phyloP scores from a whole-genome alignment of 2,113 vertebrate genomes.

The Labeo rohita region DNA sequence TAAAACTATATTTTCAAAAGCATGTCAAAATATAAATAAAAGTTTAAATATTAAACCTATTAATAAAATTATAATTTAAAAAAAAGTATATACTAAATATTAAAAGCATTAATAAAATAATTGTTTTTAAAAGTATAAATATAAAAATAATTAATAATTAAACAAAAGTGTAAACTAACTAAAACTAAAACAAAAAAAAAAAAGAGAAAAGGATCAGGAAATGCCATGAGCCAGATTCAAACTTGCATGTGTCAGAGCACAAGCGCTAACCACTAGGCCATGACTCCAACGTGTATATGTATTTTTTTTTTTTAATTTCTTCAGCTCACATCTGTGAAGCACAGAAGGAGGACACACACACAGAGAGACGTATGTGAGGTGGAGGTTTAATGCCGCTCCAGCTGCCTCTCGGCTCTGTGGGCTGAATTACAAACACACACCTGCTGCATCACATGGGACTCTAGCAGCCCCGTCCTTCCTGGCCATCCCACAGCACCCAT shows the following conservation, averaged over 20 bases:
- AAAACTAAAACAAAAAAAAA: not conserved
- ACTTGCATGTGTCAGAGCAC: not conserved
- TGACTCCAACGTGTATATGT: not conserved
- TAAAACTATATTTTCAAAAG: no score
- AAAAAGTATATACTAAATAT: not conserved
- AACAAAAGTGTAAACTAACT: not conserved
- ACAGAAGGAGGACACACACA: conserved; percentile 17
- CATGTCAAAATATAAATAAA: not conserved
- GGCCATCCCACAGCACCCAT: conserved; percentile 56
- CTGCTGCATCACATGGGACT: conserved; percentile 63
- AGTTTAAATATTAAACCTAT: not conserved
- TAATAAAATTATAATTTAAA: not conserved
- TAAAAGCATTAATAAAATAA: not conserved
- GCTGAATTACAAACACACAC: conserved; percentile 78
- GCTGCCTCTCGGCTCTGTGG: conserved; percentile 68
- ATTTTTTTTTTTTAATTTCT: not conserved
- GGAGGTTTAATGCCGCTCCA: conserved; percentile 46
- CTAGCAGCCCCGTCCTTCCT: conserved; percentile 2
- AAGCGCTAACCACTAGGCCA: not conserved
- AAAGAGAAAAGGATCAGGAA: not conserved
- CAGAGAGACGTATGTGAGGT: not conserved
- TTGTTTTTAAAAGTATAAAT: not conserved
- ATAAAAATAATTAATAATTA: not conserved
- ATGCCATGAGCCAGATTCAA: not conserved
- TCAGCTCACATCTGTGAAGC: conserved; percentile 1